phyloP scores from a whole-genome alignment of 2,113 vertebrate species.

The Axis porcinus region DNA sequence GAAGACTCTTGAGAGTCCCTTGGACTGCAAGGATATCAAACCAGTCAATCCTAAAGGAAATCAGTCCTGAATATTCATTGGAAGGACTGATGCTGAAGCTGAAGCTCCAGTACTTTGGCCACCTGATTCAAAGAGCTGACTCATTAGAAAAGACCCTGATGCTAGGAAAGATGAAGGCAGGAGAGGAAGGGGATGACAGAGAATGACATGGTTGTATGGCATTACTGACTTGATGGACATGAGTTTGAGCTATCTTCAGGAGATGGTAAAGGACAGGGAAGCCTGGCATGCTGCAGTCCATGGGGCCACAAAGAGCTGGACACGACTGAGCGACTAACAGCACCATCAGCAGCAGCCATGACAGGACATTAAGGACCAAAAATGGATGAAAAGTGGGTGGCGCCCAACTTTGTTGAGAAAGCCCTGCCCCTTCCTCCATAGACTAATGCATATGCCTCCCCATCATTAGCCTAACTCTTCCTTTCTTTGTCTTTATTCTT shows the following conservation, averaged over 20 bases:
- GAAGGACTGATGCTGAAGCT: neutral
- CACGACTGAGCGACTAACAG: neutral
- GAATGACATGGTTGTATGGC: neutral
- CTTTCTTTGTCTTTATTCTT: neutral
- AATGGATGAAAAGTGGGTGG: neutral
- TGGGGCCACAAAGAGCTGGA: neutral
- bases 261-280: neutral
- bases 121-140: neutral
- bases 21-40: neutral
- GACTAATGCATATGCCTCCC: neutral
- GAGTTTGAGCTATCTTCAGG: neutral
- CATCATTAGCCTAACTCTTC: neutral
- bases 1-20: neutral
- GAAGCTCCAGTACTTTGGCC: neutral
- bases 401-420: neutral
- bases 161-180: neutral
- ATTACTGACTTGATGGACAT: neutral
- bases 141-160: neutral
- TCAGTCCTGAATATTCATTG: neutral
- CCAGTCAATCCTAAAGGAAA: neutral
- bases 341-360: neutral
- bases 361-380: neutral
- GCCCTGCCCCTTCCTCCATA: neutral
- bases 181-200: neutral
- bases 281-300: neutral